Percentiles rank a stretch among this genome's conserved stretches.
These are phyloP conservation scores for Loris lydekkerianus DNA, from an alignment of 2,797 vertebrate species.

Conservation along the genomic window DNA sequence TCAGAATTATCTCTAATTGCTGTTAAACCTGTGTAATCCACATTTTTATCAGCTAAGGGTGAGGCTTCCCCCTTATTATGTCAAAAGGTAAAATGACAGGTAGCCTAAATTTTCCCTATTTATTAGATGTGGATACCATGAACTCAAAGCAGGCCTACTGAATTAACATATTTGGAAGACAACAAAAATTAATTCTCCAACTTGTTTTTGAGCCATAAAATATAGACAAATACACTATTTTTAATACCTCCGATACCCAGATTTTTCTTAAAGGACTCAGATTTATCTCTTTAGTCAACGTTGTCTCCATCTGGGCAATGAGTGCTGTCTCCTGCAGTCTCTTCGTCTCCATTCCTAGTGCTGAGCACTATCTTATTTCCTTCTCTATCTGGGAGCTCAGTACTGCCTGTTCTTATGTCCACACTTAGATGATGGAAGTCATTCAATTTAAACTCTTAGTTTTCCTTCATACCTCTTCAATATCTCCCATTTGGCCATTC, in stretches of 20 bases:
- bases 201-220: slow-evolving; percentile 17
- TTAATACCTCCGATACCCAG: background rate
- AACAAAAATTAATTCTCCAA: slow-evolving; percentile 16
- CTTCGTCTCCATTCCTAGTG: background rate
- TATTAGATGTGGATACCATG: background rate
- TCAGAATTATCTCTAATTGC: background rate
- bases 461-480: background rate
- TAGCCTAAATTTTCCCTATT: background rate
- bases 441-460: background rate
- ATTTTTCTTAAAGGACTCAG: slow-evolving; percentile 48
- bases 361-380: background rate
- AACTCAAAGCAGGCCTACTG: background rate
- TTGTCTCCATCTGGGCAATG: background rate
- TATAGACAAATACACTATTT: background rate
- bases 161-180: slow-evolving; percentile 49
- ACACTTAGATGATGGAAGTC: background rate
- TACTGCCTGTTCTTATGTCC: background rate
- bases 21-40: background rate
- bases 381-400: background rate
- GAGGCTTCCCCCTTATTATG: background rate
- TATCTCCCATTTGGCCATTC: background rate
- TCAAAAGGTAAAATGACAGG: background rate
- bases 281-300: background rate
- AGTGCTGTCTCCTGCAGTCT: background rate
- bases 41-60: background rate